phyloP scores from a whole-genome alignment of 2,113 vertebrate species.

The Chrysemys picta region DNA sequence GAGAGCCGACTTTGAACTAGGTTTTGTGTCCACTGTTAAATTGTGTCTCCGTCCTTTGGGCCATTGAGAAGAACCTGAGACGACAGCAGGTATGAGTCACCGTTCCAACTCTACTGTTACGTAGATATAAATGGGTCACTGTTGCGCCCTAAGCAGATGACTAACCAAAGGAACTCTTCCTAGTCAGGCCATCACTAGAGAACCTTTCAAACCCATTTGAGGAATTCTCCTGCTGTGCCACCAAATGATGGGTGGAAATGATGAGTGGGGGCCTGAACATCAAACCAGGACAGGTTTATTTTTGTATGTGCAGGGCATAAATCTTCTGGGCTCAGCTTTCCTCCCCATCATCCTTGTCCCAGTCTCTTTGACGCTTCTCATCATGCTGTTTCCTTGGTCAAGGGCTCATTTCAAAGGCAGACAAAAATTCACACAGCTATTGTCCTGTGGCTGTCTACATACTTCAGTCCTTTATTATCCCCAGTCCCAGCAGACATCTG shows the following conservation, averaged over 20 bases:
- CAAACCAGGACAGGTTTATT: neutral
- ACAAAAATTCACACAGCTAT: constrained; percentile 60
- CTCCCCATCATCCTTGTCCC: neutral
- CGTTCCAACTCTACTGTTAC: neutral
- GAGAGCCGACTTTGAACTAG: neutral
- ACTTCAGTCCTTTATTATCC: constrained; percentile 42
- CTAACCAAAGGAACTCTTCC: neutral
- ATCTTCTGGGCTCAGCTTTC: neutral
- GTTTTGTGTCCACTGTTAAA: constrained; percentile 21
- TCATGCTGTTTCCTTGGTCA: neutral
- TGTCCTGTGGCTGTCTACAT: constrained; percentile 75
- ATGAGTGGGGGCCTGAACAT: neutral
- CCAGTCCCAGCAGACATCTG: constrained; percentile 25
- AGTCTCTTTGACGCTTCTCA: neutral
- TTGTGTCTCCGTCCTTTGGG: constrained; percentile 26
- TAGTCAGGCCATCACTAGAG: constrained; percentile 6
- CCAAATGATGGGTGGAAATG: fast-evolving
- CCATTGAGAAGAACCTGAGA: neutral
- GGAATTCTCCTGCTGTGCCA: constrained; percentile 30
- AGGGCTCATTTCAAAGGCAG: constrained; percentile 59
- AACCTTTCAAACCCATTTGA: neutral
- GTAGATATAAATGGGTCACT: neutral
- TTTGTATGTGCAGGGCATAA: neutral
- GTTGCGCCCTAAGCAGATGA: neutral
- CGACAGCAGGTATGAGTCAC: constrained; percentile 5